Evolutionary conservation across 1,140 invertebrate species (phyloP).

Genomic region (Xylocopa sonorina): DNA sequence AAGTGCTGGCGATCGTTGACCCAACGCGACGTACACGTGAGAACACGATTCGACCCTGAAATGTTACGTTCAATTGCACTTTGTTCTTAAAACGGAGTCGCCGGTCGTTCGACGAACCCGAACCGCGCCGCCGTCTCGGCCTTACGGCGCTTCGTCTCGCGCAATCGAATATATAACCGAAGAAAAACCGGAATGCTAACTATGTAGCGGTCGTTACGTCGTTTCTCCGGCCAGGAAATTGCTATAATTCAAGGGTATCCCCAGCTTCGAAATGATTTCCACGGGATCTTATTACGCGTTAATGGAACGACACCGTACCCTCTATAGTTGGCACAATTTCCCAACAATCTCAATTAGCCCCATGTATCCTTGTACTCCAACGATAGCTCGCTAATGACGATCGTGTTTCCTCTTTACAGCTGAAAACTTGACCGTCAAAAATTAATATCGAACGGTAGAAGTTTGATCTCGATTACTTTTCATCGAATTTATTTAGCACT

Average conservation of each 20-base stretch:
- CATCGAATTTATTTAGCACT: no score
- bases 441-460: no score
- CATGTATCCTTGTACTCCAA: background rate
- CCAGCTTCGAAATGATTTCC: background rate
- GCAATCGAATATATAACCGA: background rate
- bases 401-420: no score
- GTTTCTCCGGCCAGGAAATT: constrained; percentile 22
- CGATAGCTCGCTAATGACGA: background rate
- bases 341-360: background rate
- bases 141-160: background rate
- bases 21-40: background rate
- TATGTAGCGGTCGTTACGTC: background rate
- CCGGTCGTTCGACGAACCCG: background rate
- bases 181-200: background rate
- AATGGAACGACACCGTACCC: constrained; percentile 8
- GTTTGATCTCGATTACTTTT: no score
- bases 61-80: constrained; percentile 13
- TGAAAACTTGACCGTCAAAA: no score
- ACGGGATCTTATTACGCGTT: background rate
- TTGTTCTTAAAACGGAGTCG: constrained; percentile 30
- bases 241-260: background rate
- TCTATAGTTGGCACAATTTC: background rate
- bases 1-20: constrained; percentile 8
- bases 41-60: constrained; percentile 16
- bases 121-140: no score